phyloP scores from a whole-genome alignment of 2,888 invertebrate genomes.

The Sesia apiformis region DNA sequence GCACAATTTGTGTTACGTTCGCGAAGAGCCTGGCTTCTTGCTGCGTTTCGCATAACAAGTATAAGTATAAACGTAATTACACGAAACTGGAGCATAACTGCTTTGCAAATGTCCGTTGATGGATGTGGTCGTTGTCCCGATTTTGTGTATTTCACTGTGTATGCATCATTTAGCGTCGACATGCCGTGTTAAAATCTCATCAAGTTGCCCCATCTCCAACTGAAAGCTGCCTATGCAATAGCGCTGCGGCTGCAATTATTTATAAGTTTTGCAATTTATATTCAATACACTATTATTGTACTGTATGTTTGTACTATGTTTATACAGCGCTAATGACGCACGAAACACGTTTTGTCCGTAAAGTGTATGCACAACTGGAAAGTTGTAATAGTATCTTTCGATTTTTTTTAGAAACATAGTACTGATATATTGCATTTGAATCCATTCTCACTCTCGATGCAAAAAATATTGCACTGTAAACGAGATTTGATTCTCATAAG shows the following conservation, averaged over 20 bases:
- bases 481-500: neutral
- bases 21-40: slow-evolving; percentile 35
- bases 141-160: slow-evolving; percentile 21
- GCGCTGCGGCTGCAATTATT: neutral
- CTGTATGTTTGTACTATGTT: too few relatives aligned
- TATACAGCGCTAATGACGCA: neutral
- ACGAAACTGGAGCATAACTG: slow-evolving; percentile 51
- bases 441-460: slow-evolving; percentile 25
- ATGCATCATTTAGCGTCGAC: slow-evolving; percentile 31
- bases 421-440: neutral
- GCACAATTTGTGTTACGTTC: slow-evolving; percentile 43
- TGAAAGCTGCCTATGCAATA: slow-evolving; percentile 7
- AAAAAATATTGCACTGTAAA: neutral
- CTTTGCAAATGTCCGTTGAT: slow-evolving; percentile 33
- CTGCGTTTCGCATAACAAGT: slow-evolving; percentile 44
- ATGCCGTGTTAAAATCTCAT: slow-evolving; percentile 39
- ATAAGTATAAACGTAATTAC: slow-evolving; percentile 53
- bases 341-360: neutral
- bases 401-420: neutral
- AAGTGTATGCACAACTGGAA: too few relatives aligned
- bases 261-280: neutral
- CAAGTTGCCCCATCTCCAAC: slow-evolving; percentile 24
- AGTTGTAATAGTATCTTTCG: neutral
- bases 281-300: neutral
- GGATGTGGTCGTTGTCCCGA: slow-evolving; percentile 16